Percentiles rank a stretch among this genome's conserved stretches.
phyloP scores from a whole-genome alignment of 2,113 vertebrate genomes.

The Psittacus erithacus region DNA sequence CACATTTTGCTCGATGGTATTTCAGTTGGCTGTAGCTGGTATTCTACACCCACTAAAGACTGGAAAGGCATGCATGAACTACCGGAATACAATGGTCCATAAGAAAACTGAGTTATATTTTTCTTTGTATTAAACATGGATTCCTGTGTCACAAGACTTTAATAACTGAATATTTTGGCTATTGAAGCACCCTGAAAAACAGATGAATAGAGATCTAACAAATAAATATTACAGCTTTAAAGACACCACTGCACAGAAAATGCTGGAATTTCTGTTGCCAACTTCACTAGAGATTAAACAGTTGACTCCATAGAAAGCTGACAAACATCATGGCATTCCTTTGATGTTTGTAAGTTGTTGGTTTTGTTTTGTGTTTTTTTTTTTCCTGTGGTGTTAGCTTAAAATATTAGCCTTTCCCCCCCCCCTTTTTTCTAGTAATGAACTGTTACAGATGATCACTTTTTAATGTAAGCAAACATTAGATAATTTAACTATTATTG shows the following conservation, averaged over 20 bases:
- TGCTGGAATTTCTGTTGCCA: constrained; percentile 23
- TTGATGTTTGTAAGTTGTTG: constrained; percentile 51
- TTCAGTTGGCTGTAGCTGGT: constrained; percentile 12
- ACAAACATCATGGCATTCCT: constrained; percentile 31
- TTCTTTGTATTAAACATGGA: neutral
- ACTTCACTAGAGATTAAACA: constrained; percentile 44
- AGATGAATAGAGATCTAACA: neutral
- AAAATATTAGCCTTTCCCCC: constrained; percentile 5
- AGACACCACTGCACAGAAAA: constrained; percentile 8
- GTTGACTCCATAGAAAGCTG: constrained; percentile 38
- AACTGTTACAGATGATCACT: constrained; percentile 58
- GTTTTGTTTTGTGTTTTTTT: neutral
- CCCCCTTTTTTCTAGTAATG: constrained; percentile 46
- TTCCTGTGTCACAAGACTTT: neutral
- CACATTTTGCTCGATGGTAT: constrained; percentile 28
- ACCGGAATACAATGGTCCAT: neutral
- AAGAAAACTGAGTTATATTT: neutral
- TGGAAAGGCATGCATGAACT: neutral
- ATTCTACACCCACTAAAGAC: neutral
- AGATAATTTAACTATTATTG: constrained; percentile 73
- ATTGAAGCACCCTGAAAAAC: neutral
- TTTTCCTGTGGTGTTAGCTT: constrained; percentile 46
- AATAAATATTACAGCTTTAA: constrained; percentile 40
- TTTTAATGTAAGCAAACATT: constrained; percentile 63
- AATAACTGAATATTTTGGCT: neutral